phyloP scores from a whole-genome alignment of 2,113 vertebrate species.

The Capreolus pygargus region DNA sequence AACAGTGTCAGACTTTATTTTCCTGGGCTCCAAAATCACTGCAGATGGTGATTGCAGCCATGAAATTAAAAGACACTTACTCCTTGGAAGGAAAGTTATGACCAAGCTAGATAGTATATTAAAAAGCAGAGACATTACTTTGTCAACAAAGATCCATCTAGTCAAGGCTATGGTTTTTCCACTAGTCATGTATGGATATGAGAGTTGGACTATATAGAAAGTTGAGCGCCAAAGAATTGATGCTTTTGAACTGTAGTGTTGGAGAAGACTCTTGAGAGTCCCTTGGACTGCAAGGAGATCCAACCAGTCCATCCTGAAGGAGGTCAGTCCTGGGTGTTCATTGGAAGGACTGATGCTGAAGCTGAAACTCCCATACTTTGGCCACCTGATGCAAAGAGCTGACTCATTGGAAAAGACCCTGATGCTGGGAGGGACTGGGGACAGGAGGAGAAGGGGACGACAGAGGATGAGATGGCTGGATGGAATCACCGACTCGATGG shows the following conservation, averaged over 20 bases:
- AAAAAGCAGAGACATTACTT: neutral
- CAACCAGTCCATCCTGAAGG: neutral
- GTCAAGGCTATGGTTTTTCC: neutral
- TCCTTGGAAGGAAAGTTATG: neutral
- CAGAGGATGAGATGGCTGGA: neutral
- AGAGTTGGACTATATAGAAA: neutral
- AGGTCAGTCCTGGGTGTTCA: neutral
- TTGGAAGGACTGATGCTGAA: neutral
- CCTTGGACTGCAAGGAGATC: neutral
- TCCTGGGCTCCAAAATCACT: neutral
- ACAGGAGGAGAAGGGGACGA: neutral
- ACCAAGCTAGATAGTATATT: neutral
- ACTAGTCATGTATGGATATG: neutral
- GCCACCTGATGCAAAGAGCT: neutral
- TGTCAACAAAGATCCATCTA: neutral
- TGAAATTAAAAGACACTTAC: neutral
- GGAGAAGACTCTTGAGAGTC: neutral
- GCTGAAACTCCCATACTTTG: neutral
- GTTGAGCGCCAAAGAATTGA: accelerated
- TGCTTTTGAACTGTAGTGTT: neutral
- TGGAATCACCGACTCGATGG: neutral
- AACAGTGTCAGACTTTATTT: neutral
- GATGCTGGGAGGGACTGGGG: neutral
- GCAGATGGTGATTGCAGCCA: neutral
- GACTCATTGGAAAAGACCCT: neutral